Percentiles rank a stretch among this genome's conserved stretches.
These are phyloP conservation scores for Agrilus biguttatus DNA, from an alignment of 2,888 invertebrate species.

Conservation along the genomic window DNA sequence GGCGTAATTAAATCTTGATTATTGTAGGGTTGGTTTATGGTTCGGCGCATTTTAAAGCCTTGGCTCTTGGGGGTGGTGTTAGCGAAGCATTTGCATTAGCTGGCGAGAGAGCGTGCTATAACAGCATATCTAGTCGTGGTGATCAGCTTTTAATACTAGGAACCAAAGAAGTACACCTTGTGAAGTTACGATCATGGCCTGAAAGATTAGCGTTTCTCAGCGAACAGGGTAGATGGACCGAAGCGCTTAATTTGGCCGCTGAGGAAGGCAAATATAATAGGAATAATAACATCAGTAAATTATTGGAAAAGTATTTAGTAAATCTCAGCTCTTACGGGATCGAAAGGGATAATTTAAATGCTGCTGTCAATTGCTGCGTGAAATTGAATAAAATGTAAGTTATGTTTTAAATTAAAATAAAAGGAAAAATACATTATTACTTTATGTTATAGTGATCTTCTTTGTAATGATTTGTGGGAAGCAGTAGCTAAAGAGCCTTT, in stretches of 20 bases:
- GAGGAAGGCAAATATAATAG: slow-evolving; percentile 31
- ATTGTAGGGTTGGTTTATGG: slow-evolving; percentile 72
- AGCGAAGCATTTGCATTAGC: slow-evolving; percentile 63
- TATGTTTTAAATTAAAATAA: slow-evolving; percentile 8
- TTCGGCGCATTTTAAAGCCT: slow-evolving; percentile 76
- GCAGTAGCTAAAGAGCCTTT: slow-evolving; percentile 34
- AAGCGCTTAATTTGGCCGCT: slow-evolving; percentile 40
- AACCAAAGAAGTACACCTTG: slow-evolving; percentile 41
- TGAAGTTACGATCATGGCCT: slow-evolving; percentile 49
- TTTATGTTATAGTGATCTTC: slow-evolving; percentile 32
- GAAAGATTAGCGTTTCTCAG: slow-evolving; percentile 50
- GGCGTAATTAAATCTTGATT: slow-evolving; percentile 48
- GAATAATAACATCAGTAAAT: slow-evolving; percentile 23
- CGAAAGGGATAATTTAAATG: slow-evolving; percentile 31
- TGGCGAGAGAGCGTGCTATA: slow-evolving; percentile 60
- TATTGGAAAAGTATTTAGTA: slow-evolving; percentile 30
- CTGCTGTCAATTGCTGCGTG: slow-evolving; percentile 33
- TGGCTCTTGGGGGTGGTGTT: slow-evolving; percentile 92
- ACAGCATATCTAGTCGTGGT: slow-evolving; percentile 52
- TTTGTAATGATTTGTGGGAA: slow-evolving; percentile 52
- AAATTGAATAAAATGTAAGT: slow-evolving; percentile 37
- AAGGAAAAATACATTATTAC: background rate
- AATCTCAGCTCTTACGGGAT: slow-evolving; percentile 29
- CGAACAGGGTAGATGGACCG: slow-evolving; percentile 40
- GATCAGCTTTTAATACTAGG: slow-evolving; percentile 59